phyloP scores from a whole-genome alignment of 2,797 vertebrate species.

The Enteromius treurensis region DNA sequence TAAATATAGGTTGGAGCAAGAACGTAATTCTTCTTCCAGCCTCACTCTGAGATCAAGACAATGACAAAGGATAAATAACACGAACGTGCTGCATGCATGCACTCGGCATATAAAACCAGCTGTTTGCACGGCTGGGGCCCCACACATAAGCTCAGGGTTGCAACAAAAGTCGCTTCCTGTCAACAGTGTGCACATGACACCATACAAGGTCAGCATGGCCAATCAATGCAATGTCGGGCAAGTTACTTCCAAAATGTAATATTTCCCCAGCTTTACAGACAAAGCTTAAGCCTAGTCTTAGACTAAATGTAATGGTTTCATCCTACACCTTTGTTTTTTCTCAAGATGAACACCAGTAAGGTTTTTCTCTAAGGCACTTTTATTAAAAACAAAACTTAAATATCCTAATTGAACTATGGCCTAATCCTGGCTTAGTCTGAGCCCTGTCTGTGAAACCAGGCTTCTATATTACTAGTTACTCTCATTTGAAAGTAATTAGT shows the following conservation, averaged over 20 bases:
- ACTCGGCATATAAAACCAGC: slow-evolving; percentile 3
- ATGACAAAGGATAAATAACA: background rate
- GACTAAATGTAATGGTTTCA: too few relatives aligned
- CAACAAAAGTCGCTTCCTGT: slow-evolving; percentile 43
- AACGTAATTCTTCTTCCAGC: background rate
- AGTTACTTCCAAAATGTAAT: background rate
- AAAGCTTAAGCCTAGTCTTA: too few relatives aligned
- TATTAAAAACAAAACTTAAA: too few relatives aligned
- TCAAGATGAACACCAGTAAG: too few relatives aligned
- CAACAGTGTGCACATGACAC: background rate
- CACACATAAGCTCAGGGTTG: slow-evolving; percentile 6
- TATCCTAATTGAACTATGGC: too few relatives aligned
- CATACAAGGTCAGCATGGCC: slow-evolving; percentile 28
- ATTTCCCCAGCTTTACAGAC: background rate
- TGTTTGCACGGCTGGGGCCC: background rate
- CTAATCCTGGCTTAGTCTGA: too few relatives aligned
- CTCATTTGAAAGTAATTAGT: background rate
- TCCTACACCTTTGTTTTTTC: too few relatives aligned
- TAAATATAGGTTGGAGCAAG: slow-evolving; percentile 6
- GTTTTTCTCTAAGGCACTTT: too few relatives aligned
- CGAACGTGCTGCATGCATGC: background rate
- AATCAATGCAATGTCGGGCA: background rate
- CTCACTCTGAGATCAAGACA: background rate
- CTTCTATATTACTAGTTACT: background rate
- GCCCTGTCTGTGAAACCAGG: too few relatives aligned